Evolutionary conservation across 2,888 invertebrate genomes (phyloP).

Genomic region (Drosophila tanythrix): DNA sequence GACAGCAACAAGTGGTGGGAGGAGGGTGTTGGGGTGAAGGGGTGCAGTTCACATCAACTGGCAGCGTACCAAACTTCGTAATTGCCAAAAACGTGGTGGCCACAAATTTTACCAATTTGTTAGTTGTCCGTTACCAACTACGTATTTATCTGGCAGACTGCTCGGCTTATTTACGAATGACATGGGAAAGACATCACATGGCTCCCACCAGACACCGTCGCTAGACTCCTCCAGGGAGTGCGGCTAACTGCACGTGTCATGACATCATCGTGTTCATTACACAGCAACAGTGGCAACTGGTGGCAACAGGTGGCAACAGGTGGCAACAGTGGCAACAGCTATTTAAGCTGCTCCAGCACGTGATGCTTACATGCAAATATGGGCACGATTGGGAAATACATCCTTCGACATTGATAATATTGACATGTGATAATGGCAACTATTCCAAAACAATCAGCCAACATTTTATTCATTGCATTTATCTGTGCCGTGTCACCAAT

Average conservation of each 20-base stretch:
- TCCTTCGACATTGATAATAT: constrained; percentile 50
- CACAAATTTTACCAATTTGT: constrained; percentile 16
- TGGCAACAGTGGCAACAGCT: background rate
- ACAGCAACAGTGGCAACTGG: background rate
- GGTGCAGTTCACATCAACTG: background rate
- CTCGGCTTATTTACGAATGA: constrained; percentile 53
- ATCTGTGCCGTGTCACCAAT: constrained; percentile 34
- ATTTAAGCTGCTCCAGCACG: constrained; percentile 23
- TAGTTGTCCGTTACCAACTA: constrained; percentile 38
- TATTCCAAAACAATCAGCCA: constrained; percentile 8
- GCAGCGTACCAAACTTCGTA: constrained; percentile 13
- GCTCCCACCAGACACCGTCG: constrained; percentile 23
- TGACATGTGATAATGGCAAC: constrained; percentile 44
- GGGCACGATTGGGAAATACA: constrained; percentile 10
- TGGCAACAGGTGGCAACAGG: background rate
- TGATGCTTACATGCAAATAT: constrained; percentile 47
- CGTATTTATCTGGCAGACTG: constrained; percentile 59
- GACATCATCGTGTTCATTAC: background rate
- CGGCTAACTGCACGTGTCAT: constrained; percentile 14
- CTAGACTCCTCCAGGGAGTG: background rate
- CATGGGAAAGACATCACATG: constrained; percentile 71
- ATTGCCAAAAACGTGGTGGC: constrained; percentile 48
- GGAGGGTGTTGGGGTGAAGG: background rate
- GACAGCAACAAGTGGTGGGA: background rate
- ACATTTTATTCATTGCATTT: background rate